Conservation (phyloP, 1,140 invertebrate genomes). For the Pseudomyrmex pallidus region DNA sequence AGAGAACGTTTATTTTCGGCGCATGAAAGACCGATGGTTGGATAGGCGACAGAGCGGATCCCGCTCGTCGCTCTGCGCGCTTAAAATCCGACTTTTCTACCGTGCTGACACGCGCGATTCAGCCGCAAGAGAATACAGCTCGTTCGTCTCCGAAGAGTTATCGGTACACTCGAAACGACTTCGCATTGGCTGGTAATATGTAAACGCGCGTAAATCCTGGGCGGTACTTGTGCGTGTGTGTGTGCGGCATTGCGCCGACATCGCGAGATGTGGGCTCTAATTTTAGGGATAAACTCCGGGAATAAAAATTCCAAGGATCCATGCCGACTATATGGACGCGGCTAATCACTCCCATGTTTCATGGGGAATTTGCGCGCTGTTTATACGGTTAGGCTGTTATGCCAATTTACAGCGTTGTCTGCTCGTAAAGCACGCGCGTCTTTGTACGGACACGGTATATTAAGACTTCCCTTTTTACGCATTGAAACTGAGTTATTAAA, state of each 20-base stretch:
- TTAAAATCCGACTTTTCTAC: conserved; percentile 60
- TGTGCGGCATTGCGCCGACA: conserved; percentile 16
- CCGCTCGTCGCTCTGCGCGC: background rate
- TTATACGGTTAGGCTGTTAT: conserved; percentile 70
- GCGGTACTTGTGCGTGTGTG: background rate
- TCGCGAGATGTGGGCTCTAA: conserved; percentile 57
- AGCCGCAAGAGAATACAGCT: conserved; percentile 18
- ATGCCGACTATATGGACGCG: conserved; percentile 59
- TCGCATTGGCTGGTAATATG: conserved; percentile 39
- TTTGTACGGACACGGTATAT: conserved; percentile 47
- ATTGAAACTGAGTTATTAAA: conserved; percentile 21
- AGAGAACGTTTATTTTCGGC: conserved; percentile 46
- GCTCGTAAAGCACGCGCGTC: conserved; percentile 57
- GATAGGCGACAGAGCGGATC: conserved; percentile 48
- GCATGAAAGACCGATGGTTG: conserved; percentile 27
- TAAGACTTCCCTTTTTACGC: background rate
- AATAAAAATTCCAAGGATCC: conserved; percentile 66
- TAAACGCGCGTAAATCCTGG: conserved; percentile 71
- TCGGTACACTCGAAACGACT: conserved; percentile 61
- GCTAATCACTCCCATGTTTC: conserved; percentile 69
- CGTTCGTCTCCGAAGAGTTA: conserved; percentile 73
- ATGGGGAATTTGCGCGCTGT: conserved; percentile 65
- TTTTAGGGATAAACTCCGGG: conserved; percentile 70
- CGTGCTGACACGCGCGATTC: background rate
- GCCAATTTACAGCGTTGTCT: conserved; percentile 67